Evolutionary conservation across 2,113 vertebrate species (phyloP).

Genomic region (Elephantulus edwardii): DNA sequence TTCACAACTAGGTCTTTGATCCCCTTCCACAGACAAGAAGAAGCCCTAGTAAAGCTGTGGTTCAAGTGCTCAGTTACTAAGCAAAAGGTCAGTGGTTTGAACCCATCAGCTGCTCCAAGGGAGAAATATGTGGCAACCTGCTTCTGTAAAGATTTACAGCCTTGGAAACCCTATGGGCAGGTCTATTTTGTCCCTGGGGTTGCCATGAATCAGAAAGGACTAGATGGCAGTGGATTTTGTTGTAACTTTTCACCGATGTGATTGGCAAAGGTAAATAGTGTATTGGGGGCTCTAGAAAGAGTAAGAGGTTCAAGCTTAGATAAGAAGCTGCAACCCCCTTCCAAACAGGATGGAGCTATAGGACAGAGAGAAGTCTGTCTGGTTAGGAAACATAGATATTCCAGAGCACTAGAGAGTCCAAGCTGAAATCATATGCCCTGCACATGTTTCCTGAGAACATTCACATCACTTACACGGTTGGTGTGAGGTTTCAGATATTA

Average conservation of each 20-base stretch:
- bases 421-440: slow-evolving; percentile 68
- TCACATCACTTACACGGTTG: slow-evolving; percentile 57
- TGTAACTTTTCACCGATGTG: background rate
- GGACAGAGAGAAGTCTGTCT: slow-evolving; percentile 21
- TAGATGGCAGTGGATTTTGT: too few relatives aligned
- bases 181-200: too few relatives aligned
- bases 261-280: background rate
- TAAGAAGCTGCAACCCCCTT: slow-evolving; percentile 40
- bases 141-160: too few relatives aligned
- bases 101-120: too few relatives aligned
- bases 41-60: too few relatives aligned
- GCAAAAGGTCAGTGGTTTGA: too few relatives aligned
- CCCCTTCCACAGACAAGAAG: background rate
- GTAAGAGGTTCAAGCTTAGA: slow-evolving; percentile 6
- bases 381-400: slow-evolving; percentile 41
- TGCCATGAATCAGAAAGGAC: too few relatives aligned
- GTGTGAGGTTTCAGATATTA: slow-evolving; percentile 77
- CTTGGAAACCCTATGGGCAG: too few relatives aligned
- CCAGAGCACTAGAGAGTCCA: slow-evolving; percentile 39
- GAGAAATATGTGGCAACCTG: too few relatives aligned
- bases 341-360: background rate
- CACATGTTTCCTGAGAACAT: slow-evolving; percentile 76
- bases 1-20: background rate
- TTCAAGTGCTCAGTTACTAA: too few relatives aligned
- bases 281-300: background rate